Conservation (phyloP, 2,113 vertebrate species). For the Pterocles orientalis region DNA sequence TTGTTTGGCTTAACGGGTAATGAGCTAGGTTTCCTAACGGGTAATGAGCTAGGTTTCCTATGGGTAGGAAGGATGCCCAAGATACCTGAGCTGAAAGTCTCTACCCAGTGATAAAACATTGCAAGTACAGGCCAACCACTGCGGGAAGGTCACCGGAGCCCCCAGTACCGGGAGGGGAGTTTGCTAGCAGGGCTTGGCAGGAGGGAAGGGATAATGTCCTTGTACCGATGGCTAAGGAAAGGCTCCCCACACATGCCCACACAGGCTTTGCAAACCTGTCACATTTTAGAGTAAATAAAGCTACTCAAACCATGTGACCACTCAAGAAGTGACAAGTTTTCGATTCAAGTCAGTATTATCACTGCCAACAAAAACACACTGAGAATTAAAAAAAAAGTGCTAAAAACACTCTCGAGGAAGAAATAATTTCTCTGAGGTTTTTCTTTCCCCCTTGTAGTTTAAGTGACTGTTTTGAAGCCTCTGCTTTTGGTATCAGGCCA, state of each 20-base stretch:
- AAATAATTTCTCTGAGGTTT: not conserved
- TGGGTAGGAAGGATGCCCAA: not conserved
- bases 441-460: rapidly evolving
- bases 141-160: not conserved
- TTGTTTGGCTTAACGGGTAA: not conserved
- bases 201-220: not conserved
- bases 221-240: not conserved
- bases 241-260: not conserved
- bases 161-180: not conserved
- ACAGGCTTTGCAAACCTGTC: not conserved
- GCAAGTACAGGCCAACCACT: rapidly evolving
- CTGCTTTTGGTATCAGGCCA: not conserved
- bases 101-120: not conserved
- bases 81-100: not conserved
- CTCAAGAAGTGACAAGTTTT: not conserved
- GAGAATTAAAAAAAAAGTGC: not conserved
- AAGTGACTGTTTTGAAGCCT: not conserved
- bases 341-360: not conserved
- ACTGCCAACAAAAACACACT: not conserved
- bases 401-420: not conserved
- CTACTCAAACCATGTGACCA: not conserved
- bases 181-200: not conserved
- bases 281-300: not conserved
- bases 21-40: not conserved
- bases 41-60: not conserved